A percentile compares a stretch with the other conserved stretches of the same genome.
phyloP scores from a whole-genome alignment of 2,113 vertebrate genomes.

The Chloebia gouldiae region DNA sequence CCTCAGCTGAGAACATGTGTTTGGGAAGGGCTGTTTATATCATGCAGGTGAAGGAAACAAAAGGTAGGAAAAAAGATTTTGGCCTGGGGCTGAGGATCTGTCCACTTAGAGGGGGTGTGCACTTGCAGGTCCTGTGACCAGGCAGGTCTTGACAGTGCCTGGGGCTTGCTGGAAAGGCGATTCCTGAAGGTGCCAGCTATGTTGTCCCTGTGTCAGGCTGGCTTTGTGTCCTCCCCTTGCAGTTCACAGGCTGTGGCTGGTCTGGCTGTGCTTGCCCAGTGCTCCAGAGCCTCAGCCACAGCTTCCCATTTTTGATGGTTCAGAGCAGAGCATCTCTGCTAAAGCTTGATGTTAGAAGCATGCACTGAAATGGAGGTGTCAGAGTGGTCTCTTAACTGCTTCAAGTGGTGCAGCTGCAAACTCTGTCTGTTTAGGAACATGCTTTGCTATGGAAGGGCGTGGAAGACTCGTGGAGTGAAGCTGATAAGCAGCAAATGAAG shows the following conservation, averaged over 20 bases:
- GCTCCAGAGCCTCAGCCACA: not conserved
- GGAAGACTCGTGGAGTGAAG: not conserved
- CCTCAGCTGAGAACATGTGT: not conserved
- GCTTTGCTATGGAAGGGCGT: not conserved
- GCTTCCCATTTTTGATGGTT: not conserved
- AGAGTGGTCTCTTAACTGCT: not conserved
- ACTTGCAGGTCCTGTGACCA: not conserved
- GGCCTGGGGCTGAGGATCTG: not conserved
- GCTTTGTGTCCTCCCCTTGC: not conserved
- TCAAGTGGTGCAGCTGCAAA: not conserved
- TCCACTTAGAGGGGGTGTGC: accelerated
- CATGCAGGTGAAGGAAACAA: not conserved
- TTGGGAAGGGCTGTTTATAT: not conserved
- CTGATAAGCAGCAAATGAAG: not conserved
- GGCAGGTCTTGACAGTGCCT: not conserved
- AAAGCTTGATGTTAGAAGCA: not conserved
- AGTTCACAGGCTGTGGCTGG: not conserved
- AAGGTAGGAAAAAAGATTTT: not conserved
- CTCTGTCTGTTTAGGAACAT: not conserved
- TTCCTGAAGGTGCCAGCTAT: not conserved
- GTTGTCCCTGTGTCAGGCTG: not conserved
- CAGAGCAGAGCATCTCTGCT: not conserved
- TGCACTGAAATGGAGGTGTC: not conserved
- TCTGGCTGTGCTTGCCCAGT: not conserved
- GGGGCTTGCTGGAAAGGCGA: not conserved